Conservation (phyloP, 2,797 vertebrate species). For the Monodelphis domestica region DNA sequence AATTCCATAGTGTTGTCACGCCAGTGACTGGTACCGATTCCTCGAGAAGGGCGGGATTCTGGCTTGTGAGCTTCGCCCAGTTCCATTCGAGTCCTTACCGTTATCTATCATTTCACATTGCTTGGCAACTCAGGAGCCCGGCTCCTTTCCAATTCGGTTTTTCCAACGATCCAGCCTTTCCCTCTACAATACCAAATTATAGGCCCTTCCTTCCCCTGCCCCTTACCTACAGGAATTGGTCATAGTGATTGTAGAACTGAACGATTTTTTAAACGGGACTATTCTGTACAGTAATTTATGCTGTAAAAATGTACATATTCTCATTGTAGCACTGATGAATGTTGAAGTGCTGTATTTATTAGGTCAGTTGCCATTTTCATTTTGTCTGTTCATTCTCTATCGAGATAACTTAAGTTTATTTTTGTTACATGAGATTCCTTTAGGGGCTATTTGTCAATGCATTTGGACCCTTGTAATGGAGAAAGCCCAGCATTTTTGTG, state of each 20-base stretch:
- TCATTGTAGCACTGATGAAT: slow-evolving; percentile 72
- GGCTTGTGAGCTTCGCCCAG: not conserved
- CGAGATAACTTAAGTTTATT: slow-evolving; percentile 72
- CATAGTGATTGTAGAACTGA: slow-evolving; percentile 59
- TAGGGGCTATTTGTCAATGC: slow-evolving; percentile 58
- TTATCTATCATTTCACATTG: not conserved
- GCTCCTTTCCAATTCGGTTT: not conserved
- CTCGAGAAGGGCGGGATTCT: not conserved
- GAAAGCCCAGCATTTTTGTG: slow-evolving; percentile 48
- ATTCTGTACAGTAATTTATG: slow-evolving; percentile 80
- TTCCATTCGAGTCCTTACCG: not conserved
- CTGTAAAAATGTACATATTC: slow-evolving; percentile 78
- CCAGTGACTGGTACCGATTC: not conserved
- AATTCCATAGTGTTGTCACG: slow-evolving; percentile 12
- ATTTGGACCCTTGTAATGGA: slow-evolving; percentile 65
- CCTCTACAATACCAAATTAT: slow-evolving; percentile 17
- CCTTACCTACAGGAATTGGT: slow-evolving; percentile 56
- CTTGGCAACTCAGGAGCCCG: not conserved
- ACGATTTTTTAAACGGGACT: slow-evolving; percentile 66
- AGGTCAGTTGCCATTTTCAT: slow-evolving; percentile 50
- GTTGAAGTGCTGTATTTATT: slow-evolving; percentile 79
- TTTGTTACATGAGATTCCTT: slow-evolving; percentile 65
- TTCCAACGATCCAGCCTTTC: slow-evolving; percentile 11
- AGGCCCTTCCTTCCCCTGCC: slow-evolving; percentile 62
- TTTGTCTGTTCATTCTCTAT: slow-evolving; percentile 53